Percentiles rank a stretch among this genome's conserved stretches.
phyloP scores from a whole-genome alignment of 64 coral and sea anemone genomes.

The Trachythela sp. region DNA sequence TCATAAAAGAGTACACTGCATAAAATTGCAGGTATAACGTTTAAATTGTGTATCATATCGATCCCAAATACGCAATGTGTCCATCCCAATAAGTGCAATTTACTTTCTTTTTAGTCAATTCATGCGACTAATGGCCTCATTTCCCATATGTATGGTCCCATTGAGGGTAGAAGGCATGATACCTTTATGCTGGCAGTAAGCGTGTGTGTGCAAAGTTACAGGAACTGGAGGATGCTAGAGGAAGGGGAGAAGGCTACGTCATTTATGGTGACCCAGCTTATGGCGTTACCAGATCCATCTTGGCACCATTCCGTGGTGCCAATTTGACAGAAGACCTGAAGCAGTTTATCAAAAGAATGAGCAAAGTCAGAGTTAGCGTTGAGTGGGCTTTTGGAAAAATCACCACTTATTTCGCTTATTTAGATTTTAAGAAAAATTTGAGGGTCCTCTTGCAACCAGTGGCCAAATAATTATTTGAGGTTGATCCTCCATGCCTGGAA shows the following conservation, averaged over 20 bases:
- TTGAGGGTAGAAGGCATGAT: background rate
- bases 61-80: background rate
- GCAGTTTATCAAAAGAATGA: background rate
- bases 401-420: background rate
- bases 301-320: background rate
- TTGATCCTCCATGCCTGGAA: background rate
- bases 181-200: too few relatives aligned
- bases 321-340: background rate
- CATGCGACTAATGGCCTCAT: background rate
- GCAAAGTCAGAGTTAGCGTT: background rate
- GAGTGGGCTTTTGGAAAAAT: constrained; percentile 21
- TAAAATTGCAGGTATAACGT: constrained; percentile 8
- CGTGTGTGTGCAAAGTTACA: background rate
- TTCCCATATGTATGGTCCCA: background rate
- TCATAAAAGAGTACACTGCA: constrained; percentile 12
- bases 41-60: background rate
- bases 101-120: background rate
- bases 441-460: constrained; percentile 9
- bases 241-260: background rate
- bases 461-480: background rate
- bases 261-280: background rate
- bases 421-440: constrained; percentile 9
- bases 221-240: background rate
- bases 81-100: background rate
- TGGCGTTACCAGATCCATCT: background rate